Base-by-base conservation (phyloP, 1,140 invertebrate genomes). In the Bombus turneri region DNA sequence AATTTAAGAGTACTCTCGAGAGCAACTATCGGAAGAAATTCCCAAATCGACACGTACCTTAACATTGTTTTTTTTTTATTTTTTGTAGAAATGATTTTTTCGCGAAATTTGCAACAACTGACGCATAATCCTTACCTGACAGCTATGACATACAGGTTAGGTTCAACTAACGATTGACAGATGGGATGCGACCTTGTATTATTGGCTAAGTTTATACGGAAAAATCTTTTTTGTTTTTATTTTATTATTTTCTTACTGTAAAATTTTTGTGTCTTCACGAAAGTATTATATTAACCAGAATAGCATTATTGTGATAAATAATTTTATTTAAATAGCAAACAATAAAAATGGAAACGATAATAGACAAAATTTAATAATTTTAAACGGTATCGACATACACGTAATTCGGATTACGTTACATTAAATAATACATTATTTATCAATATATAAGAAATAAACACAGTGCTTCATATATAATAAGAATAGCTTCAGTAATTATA, bases 131-230 rank as follows among this genome's bases (percentile, higher is more conserved):
- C 43, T 22, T 47, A 68, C 28, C 43, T 68, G 34, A 28, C 0
- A 25, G 2, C 78, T 59, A 31, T 57, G 10, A n/a, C 28, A 28
- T 78, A 2, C 62, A 84, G 76, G 76, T 84, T 84, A 79, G 53
- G 53, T 84, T 71, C 39, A 79, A 43, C n/a, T 71, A 22, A 57
- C 39, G 59, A 43, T 43, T 31, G 39, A 34, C 59, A 47, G 68
- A 77, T 59, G 2, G 12, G 37, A 25, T 8, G 2, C 12, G 1
- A 28, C 59, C 28, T 59, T 53, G 31, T 34, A 66, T 71, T 28
- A 39, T 41, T 12, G 10, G 0, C 18, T 59, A 25, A 12, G 8
- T 76, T 47, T 39, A 43, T 43, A 43, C 28, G 12, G 6, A 22
- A 68, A 18, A 37, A 69, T 28, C 4, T 39, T 28, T 28, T 39